phyloP scores from a whole-genome alignment of 1,140 invertebrate genomes.

The Drosophila watanabei region DNA sequence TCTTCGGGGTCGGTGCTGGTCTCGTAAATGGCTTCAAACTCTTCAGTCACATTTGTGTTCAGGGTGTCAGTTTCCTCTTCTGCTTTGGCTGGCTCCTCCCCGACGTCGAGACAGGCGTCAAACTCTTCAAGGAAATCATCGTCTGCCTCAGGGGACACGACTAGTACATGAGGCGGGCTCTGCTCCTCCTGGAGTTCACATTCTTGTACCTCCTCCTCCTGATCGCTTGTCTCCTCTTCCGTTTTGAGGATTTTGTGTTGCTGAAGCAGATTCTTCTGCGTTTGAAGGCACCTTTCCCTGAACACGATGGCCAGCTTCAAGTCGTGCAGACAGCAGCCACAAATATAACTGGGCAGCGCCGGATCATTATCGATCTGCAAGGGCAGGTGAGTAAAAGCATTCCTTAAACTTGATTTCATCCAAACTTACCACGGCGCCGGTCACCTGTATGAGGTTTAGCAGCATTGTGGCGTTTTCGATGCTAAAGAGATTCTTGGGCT shows the following conservation, averaged over 20 bases:
- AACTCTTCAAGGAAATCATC: constrained; percentile 14
- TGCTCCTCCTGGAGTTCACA: constrained; percentile 8
- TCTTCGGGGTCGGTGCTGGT: constrained; percentile 22
- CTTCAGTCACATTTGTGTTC: constrained; percentile 22
- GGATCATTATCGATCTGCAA: constrained; percentile 36
- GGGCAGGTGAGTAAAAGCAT: neutral
- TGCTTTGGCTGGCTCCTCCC: neutral
- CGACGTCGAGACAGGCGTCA: neutral
- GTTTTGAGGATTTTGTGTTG: neutral
- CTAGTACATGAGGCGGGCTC: neutral
- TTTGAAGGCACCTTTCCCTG: constrained; percentile 50
- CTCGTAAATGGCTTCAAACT: constrained; percentile 39
- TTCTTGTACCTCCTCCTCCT: neutral
- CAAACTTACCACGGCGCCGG: constrained; percentile 43
- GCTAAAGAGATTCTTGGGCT: constrained; percentile 61
- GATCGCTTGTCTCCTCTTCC: neutral
- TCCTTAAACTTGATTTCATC: neutral
- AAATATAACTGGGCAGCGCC: constrained; percentile 54
- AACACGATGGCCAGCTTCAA: constrained; percentile 56
- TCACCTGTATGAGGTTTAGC: constrained; percentile 37
- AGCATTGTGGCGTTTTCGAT: constrained; percentile 40
- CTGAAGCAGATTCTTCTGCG: constrained; percentile 40
- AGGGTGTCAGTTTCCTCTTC: constrained; percentile 17
- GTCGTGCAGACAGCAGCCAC: constrained; percentile 61
- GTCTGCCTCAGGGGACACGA: neutral